Conservation (phyloP, 2,113 vertebrate species). For the Sylvia atricapilla region DNA sequence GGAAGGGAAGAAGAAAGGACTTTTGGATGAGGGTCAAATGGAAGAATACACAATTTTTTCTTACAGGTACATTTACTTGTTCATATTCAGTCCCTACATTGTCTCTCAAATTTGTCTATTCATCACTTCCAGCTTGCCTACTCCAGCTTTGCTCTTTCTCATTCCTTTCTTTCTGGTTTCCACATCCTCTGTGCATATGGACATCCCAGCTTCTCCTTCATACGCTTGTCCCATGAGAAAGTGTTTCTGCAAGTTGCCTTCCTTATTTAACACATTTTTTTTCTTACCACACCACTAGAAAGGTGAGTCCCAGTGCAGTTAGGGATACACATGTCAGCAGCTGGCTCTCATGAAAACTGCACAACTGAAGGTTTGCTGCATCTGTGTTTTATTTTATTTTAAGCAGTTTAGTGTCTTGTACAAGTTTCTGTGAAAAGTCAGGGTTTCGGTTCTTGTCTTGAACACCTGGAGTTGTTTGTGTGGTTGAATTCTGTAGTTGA, state of each 20-base stretch:
- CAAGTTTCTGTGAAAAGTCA: not conserved
- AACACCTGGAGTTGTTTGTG: slow-evolving; percentile 11
- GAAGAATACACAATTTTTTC: not conserved
- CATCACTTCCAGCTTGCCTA: not conserved
- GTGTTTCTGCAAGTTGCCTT: not conserved
- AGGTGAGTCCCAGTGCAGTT: slow-evolving; percentile 25
- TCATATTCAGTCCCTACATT: not conserved
- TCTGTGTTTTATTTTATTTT: slow-evolving; percentile 19
- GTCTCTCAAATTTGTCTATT: not conserved
- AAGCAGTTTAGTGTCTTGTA: not conserved
- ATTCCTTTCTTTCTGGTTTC: not conserved
- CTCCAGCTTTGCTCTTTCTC: not conserved
- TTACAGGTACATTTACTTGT: not conserved
- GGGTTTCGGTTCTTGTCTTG: not conserved
- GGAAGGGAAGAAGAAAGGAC: not conserved
- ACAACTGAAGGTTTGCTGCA: not conserved
- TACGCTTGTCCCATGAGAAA: not conserved
- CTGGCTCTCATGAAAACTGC: slow-evolving; percentile 8
- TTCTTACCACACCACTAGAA: not conserved
- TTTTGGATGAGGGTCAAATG: not conserved
- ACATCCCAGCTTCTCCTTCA: not conserved
- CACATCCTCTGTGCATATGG: not conserved
- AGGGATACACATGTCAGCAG: slow-evolving; percentile 18
- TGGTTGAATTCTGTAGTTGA: not conserved
- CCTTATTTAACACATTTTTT: not conserved